phyloP scores from a whole-genome alignment of 2,113 vertebrate genomes.

The Coptodon rendalli region DNA sequence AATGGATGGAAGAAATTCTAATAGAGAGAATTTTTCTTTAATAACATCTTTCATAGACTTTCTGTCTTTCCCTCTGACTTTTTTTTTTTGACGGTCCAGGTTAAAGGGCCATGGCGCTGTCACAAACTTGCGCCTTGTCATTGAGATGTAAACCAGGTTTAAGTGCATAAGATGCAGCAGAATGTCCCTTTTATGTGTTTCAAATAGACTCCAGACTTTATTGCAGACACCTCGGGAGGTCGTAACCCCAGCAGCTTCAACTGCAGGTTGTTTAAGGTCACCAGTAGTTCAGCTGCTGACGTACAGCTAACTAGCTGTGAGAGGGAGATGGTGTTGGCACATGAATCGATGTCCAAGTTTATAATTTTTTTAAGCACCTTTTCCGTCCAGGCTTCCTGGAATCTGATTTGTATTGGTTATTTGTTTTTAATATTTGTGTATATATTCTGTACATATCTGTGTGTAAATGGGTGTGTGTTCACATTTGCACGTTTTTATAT shows the following conservation, averaged over 20 bases:
- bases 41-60: neutral
- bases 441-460: neutral
- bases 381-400: neutral
- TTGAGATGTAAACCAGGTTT: conserved; percentile 2
- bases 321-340: neutral
- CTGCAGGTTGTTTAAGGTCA: conserved; percentile 48
- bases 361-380: neutral
- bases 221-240: neutral
- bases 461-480: neutral
- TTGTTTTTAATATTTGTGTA: neutral
- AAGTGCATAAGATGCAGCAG: neutral
- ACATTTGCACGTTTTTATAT: conserved; percentile 1
- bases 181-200: conserved; percentile 3
- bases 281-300: conserved; percentile 26
- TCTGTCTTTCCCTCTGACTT: neutral
- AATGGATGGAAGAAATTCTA: neutral
- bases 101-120: neutral
- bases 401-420: neutral
- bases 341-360: neutral
- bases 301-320: neutral
- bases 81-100: neutral
- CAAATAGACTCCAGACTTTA: neutral
- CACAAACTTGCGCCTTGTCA: neutral
- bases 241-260: neutral
- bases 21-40: neutral